These are phyloP conservation scores for Corapipo altera DNA, from an alignment of 2,113 vertebrate species.

Conservation along the genomic window DNA sequence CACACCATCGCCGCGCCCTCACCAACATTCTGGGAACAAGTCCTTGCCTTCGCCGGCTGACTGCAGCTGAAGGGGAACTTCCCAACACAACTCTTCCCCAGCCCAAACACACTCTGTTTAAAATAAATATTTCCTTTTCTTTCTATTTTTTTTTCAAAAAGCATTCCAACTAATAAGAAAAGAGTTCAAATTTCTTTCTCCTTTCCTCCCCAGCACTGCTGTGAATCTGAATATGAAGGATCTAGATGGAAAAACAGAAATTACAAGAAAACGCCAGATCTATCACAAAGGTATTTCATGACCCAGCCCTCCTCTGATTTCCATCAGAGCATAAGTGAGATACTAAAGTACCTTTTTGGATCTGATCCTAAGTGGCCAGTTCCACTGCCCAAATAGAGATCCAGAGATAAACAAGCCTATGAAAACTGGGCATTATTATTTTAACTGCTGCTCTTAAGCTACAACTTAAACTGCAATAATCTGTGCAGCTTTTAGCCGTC, in stretches of 20 bases:
- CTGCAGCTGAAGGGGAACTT: background rate
- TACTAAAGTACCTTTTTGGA: slow-evolving; percentile 57
- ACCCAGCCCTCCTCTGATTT: background rate
- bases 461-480: background rate
- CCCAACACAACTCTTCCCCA: background rate
- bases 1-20: slow-evolving; percentile 43
- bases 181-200: background rate
- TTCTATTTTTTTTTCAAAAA: background rate
- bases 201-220: background rate
- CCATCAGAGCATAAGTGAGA: slow-evolving; percentile 5
- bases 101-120: background rate
- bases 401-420: slow-evolving; percentile 16
- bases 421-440: slow-evolving; percentile 30
- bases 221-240: accelerated
- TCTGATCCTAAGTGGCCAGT: slow-evolving; percentile 47
- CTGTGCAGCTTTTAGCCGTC: background rate
- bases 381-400: slow-evolving; percentile 21
- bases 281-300: background rate
- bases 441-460: slow-evolving; percentile 27
- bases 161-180: background rate
- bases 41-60: background rate
- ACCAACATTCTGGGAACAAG: slow-evolving; percentile 37
- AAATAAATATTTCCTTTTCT: background rate
- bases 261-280: background rate
- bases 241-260: background rate